A percentile compares a stretch with the other conserved stretches of the same genome.
Conservation (phyloP, 2,888 invertebrate species). For the Zaprionus bogoriensis region DNA sequence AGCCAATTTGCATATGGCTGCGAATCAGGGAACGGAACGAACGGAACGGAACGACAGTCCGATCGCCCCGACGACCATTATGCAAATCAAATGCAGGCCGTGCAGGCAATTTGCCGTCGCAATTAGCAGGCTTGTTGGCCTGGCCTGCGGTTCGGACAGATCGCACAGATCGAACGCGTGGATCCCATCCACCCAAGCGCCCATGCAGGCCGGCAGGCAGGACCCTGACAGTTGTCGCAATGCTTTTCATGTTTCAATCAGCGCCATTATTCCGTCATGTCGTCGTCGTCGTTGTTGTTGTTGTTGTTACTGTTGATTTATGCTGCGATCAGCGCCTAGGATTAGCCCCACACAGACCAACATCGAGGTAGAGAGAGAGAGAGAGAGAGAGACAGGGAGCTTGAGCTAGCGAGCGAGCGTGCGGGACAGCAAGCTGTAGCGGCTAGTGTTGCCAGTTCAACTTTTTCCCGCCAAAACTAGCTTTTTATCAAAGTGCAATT, state of each 20-base stretch:
- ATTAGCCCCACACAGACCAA: slow-evolving; percentile 8
- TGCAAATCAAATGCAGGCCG: slow-evolving; percentile 70
- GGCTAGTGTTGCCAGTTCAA: no score
- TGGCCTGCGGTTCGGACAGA: slow-evolving; percentile 26
- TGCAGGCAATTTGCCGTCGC: slow-evolving; percentile 63
- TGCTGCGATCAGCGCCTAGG: slow-evolving; percentile 39
- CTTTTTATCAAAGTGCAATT: no score
- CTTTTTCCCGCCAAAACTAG: no score
- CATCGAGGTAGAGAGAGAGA: not conserved
- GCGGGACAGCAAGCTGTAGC: not conserved
- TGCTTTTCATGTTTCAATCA: slow-evolving; percentile 69
- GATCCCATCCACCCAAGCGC: no score
- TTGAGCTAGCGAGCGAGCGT: not conserved
- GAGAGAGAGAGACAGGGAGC: not conserved
- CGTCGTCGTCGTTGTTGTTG: slow-evolving; percentile 12
- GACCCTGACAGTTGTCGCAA: slow-evolving; percentile 42
- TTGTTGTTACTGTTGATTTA: slow-evolving; percentile 9
- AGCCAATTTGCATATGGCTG: slow-evolving; percentile 49
- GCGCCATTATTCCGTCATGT: slow-evolving; percentile 68
- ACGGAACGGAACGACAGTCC: not conserved
- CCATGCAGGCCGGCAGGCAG: slow-evolving; percentile 10
- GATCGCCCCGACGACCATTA: slow-evolving; percentile 46
- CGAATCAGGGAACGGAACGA: not conserved
- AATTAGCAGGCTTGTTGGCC: slow-evolving; percentile 72
- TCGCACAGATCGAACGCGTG: no score